Conservation (phyloP, 2,797 vertebrate genomes). For the Mormyrops boulengeri region DNA sequence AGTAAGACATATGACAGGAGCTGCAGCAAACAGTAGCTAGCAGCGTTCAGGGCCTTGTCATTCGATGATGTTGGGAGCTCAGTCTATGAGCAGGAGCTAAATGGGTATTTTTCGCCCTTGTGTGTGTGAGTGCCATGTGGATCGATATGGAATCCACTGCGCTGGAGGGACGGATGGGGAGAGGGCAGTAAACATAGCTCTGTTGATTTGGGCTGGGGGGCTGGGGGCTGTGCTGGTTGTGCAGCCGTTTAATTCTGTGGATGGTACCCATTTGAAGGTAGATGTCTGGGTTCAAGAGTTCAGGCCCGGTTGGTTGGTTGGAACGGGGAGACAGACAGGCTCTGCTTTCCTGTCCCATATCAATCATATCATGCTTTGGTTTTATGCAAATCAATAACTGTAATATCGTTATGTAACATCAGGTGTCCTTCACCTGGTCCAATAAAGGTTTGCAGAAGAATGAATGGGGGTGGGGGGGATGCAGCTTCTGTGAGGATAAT, state of each 20-base stretch:
- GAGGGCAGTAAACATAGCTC: no score
- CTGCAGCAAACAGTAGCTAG: neutral
- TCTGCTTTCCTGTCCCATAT: neutral
- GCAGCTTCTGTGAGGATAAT: neutral
- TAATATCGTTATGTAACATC: neutral
- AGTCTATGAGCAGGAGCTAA: constrained; percentile 11
- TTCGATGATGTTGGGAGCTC: neutral
- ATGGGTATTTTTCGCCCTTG: neutral
- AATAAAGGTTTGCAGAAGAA: neutral
- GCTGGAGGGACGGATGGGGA: neutral
- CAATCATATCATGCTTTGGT: neutral
- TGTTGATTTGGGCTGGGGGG: neutral
- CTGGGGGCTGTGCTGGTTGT: neutral
- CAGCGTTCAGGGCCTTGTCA: neutral
- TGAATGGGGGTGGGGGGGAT: neutral
- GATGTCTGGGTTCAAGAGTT: neutral
- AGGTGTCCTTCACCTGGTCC: neutral
- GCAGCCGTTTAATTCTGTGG: neutral
- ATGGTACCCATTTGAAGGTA: neutral
- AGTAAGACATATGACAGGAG: neutral
- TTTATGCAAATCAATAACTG: neutral
- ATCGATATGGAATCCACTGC: neutral
- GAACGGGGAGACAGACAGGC: neutral
- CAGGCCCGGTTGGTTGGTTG: neutral
- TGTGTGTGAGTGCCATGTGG: neutral